A percentile compares a stretch with the other conserved stretches of the same genome.
phyloP scores from a whole-genome alignment of 2,888 invertebrate species.

The Epistrophe grossulariae region DNA sequence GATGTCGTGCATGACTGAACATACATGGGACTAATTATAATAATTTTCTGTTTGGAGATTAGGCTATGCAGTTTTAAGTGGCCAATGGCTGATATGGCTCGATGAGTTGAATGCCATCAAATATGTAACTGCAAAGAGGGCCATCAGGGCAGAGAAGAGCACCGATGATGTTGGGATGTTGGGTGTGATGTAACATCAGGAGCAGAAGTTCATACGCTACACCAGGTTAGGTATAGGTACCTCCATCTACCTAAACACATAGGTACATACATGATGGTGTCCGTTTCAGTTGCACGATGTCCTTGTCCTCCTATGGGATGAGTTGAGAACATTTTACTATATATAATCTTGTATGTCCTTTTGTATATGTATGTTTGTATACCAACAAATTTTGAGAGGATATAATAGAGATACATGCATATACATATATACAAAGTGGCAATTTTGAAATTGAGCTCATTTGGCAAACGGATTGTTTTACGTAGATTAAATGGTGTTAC shows the following conservation, averaged over 20 bases:
- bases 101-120: constrained; percentile 66
- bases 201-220: neutral
- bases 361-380: neutral
- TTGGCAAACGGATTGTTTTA: constrained; percentile 72
- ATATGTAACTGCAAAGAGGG: constrained; percentile 61
- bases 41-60: constrained; percentile 74
- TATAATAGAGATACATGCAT: constrained; percentile 41
- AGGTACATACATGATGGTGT: neutral
- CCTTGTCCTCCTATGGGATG: constrained; percentile 28
- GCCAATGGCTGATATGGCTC: constrained; percentile 72
- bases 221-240: neutral
- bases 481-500: constrained; percentile 70
- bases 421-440: constrained; percentile 48
- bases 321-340: constrained; percentile 4
- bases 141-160: neutral
- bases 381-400: constrained; percentile 9
- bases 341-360: neutral
- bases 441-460: constrained; percentile 71
- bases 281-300: constrained; percentile 32
- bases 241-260: neutral
- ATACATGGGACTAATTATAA: constrained; percentile 75
- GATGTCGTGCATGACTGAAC: constrained; percentile 72
- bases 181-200: constrained; percentile 8
- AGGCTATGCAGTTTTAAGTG: constrained; percentile 74
- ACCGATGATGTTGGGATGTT: neutral